Evolutionary conservation across 2,113 vertebrate species (phyloP).

Genomic region (Labeo catla): DNA sequence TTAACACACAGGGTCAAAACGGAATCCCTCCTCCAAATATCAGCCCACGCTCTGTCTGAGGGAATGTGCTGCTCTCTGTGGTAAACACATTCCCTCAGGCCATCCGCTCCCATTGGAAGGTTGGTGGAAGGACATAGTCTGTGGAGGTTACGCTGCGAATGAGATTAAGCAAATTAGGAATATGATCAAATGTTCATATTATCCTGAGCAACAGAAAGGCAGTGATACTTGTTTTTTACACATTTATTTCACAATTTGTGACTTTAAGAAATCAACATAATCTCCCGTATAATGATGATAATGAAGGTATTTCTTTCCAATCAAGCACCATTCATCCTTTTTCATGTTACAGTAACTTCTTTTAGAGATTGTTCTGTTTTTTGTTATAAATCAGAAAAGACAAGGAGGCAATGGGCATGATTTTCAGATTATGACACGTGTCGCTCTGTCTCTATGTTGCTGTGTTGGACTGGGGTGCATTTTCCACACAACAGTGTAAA

Average conservation of each 20-base stretch:
- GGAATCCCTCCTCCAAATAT: slow-evolving; percentile 45
- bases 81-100: background rate
- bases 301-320: background rate
- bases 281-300: background rate
- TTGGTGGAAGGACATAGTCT: slow-evolving; percentile 17
- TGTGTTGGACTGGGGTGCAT: too few species aligned
- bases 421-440: too few species aligned
- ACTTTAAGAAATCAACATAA: background rate
- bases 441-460: too few species aligned
- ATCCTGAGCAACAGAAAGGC: background rate
- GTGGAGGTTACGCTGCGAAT: slow-evolving; percentile 2
- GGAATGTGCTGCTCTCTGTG: slow-evolving; percentile 24
- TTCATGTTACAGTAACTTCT: background rate
- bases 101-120: background rate
- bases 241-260: background rate
- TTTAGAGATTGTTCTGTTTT: background rate
- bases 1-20: slow-evolving; percentile 60
- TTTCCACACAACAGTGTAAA: too few species aligned
- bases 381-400: too few species aligned
- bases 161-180: background rate
- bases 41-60: slow-evolving; percentile 14
- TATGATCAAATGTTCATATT: background rate
- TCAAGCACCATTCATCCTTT: background rate
- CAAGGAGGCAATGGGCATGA: too few species aligned
- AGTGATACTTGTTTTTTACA: background rate